A percentile compares a stretch with the other conserved stretches of the same genome.
Evolutionary conservation across 2,888 invertebrate species (phyloP).

Genomic region (Cerastoderma edule): DNA sequence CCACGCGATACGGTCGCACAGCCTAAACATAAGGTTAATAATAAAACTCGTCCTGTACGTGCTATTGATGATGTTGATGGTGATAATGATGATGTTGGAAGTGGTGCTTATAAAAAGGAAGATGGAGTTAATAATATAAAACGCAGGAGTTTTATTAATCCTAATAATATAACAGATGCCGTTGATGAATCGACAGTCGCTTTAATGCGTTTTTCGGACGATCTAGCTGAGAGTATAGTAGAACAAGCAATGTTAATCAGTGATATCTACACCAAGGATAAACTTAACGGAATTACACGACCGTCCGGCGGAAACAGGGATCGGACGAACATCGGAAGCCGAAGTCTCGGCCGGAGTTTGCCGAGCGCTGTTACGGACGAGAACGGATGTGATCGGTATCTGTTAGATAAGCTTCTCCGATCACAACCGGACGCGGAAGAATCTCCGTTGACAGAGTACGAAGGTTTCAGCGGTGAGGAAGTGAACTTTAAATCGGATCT

Average conservation of each 20-base stretch:
- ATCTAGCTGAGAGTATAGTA: constrained; percentile 40
- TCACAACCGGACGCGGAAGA: constrained; percentile 13
- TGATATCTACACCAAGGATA: constrained; percentile 40
- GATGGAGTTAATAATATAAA: background rate
- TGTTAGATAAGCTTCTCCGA: constrained; percentile 7
- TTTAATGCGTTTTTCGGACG: constrained; percentile 30
- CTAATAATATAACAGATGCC: constrained; percentile 5
- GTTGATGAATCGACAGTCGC: constrained; percentile 26
- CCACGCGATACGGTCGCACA: too few relatives aligned
- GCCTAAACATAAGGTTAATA: too few relatives aligned
- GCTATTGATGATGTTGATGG: too few relatives aligned
- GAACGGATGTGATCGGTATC: constrained; percentile 34
- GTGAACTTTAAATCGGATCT: constrained; percentile 10
- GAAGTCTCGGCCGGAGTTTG: constrained; percentile 1
- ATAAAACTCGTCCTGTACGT: too few relatives aligned
- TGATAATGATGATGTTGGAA: background rate
- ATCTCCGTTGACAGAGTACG: background rate
- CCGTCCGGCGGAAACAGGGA: background rate
- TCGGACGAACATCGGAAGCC: background rate
- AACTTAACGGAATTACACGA: constrained; percentile 3
- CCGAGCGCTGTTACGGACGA: constrained; percentile 8
- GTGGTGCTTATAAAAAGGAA: background rate
- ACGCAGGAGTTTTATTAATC: background rate
- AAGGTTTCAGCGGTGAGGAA: constrained; percentile 14
- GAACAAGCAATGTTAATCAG: constrained; percentile 53